Percentiles rank a stretch among this genome's conserved stretches.
phyloP scores from a whole-genome alignment of 1,140 invertebrate species.

The Delia radicum region DNA sequence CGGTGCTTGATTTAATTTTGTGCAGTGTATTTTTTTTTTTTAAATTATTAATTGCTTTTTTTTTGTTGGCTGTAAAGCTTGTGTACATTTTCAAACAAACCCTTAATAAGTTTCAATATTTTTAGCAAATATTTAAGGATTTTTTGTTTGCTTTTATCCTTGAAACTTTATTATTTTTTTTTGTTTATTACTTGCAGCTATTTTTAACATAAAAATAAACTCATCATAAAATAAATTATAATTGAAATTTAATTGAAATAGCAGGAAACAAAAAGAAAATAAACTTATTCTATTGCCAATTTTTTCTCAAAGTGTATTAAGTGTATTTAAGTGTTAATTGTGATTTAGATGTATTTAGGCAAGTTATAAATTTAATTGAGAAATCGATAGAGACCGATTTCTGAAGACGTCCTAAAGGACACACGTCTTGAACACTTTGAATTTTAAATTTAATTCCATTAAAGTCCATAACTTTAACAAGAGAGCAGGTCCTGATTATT shows the following conservation, averaged over 20 bases:
- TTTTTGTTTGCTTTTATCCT: background rate
- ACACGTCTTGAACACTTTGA: too few species aligned
- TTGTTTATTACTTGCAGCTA: background rate
- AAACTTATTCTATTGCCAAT: slow-evolving; percentile 54
- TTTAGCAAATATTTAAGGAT: background rate
- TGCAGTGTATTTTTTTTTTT: background rate
- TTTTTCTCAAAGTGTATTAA: slow-evolving; percentile 54
- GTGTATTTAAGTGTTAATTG: slow-evolving; percentile 31
- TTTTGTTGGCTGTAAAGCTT: too few species aligned
- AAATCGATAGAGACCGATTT: too few species aligned
- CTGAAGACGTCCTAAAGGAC: too few species aligned
- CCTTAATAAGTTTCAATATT: too few species aligned
- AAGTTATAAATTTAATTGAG: too few species aligned
- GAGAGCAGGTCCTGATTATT: too few species aligned
- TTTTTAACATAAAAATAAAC: background rate
- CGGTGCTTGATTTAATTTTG: background rate
- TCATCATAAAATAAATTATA: background rate
- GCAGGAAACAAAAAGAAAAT: slow-evolving; percentile 22
- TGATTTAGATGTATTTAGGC: slow-evolving; percentile 32
- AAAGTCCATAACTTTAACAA: too few species aligned
- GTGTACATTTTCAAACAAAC: too few species aligned
- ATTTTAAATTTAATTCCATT: too few species aligned
- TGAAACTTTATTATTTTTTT: too few species aligned
- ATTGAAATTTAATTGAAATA: background rate
- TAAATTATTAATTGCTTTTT: background rate